Conservation (phyloP, 2,113 vertebrate species). For the Callithrix jacchus region DNA sequence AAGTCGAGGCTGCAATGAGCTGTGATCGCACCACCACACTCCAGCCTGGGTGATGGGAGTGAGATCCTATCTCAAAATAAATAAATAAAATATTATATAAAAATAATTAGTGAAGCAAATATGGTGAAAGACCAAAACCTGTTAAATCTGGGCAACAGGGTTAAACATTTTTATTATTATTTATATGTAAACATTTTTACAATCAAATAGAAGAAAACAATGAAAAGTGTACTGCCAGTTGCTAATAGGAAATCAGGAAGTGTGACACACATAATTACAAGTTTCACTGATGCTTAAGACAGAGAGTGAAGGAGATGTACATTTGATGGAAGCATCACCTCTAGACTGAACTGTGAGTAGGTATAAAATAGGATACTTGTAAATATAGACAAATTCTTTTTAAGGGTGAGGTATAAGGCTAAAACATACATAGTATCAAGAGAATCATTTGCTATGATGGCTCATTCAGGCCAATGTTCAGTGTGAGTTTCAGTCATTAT, state of each 20-base stretch:
- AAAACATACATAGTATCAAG: background rate
- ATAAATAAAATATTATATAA: background rate
- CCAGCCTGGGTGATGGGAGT: no score
- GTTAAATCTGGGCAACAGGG: background rate
- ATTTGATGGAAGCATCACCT: background rate
- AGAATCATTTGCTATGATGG: background rate
- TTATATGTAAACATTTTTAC: background rate
- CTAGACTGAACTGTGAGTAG: background rate
- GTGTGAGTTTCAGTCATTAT: background rate
- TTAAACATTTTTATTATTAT: background rate
- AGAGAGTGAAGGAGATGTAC: background rate
- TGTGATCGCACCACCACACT: no score
- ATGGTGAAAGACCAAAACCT: background rate
- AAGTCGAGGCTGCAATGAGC: no score
- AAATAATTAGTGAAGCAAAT: background rate
- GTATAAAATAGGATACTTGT: background rate
- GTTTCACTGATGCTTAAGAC: background rate
- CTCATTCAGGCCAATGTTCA: background rate
- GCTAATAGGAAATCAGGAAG: background rate
- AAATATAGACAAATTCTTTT: background rate
- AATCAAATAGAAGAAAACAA: background rate
- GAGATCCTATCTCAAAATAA: no score
- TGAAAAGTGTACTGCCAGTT: background rate
- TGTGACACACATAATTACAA: background rate
- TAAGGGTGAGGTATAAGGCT: background rate